Percentiles rank a stretch among this genome's conserved stretches.
Conservation (phyloP, 1,140 invertebrate genomes). For the Melanaphis sacchari region DNA sequence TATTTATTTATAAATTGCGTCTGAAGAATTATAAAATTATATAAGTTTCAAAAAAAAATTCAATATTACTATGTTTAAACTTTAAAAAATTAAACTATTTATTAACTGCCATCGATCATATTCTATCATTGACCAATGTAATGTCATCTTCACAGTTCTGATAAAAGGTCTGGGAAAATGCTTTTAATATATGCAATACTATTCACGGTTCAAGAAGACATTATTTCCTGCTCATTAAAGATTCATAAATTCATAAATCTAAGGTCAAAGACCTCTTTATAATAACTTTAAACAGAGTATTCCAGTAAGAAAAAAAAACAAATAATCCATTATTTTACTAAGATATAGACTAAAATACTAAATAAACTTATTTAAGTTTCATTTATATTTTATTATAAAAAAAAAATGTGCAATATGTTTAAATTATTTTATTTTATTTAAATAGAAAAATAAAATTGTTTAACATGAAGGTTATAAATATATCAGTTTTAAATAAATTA, state of each 20-base stretch:
- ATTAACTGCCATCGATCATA: conserved; percentile 38
- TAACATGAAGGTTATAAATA: neutral
- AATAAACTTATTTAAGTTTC: neutral
- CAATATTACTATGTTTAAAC: conserved; percentile 12
- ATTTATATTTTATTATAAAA: neutral
- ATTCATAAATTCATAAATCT: conserved; percentile 44
- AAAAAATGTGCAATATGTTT: neutral
- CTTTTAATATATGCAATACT: conserved; percentile 53
- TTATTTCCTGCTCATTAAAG: conserved; percentile 53
- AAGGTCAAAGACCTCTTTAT: conserved; percentile 26
- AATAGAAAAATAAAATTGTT: neutral
- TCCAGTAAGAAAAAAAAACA: neutral
- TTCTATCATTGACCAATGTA: neutral
- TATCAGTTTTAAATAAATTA: neutral
- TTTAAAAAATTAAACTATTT: conserved; percentile 17
- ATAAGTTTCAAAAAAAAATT: neutral
- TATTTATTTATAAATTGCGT: conserved; percentile 3
- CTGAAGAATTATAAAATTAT: neutral
- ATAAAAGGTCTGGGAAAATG: conserved; percentile 9
- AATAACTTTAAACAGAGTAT: neutral
- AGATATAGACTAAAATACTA: neutral
- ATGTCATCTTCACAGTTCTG: conserved; percentile 14
- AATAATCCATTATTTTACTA: neutral
- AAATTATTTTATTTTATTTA: neutral
- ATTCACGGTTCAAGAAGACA: conserved; percentile 55